A percentile compares a stretch with the other conserved stretches of the same genome.
Evolutionary conservation across 2,113 vertebrate species (phyloP).

Genomic region (Chitala chitala): DNA sequence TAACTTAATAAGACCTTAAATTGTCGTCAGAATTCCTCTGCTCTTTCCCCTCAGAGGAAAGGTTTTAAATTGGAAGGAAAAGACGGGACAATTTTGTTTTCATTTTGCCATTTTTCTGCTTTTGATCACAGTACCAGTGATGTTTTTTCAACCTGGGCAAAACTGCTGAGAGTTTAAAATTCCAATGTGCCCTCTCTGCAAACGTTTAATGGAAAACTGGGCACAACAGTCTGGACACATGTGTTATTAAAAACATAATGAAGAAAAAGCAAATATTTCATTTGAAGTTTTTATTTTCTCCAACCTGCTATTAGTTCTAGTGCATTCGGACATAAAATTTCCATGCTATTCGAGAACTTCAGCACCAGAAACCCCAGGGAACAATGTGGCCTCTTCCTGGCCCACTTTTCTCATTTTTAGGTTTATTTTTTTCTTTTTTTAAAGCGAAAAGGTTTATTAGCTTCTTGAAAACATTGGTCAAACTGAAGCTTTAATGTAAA

Average conservation of each 20-base stretch:
- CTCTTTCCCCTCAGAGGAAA: not conserved
- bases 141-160: constrained; percentile 7
- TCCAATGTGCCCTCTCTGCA: not conserved
- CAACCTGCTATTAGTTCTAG: not conserved
- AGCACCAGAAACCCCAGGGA: not conserved
- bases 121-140: not conserved
- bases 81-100: not conserved
- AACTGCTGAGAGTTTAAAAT: not conserved
- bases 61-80: not conserved
- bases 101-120: not conserved
- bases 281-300: not conserved
- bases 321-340: too few relatives aligned
- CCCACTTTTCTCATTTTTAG: not conserved
- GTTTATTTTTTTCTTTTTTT: not conserved
- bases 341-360: not conserved
- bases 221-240: constrained; percentile 7
- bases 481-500: not conserved
- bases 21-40: not conserved
- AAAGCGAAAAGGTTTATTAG: too few relatives aligned
- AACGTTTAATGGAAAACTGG: not conserved
- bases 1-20: not conserved
- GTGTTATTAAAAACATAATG: not conserved
- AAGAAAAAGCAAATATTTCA: not conserved
- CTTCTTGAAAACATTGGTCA: too few relatives aligned
- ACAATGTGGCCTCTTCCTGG: not conserved